Conservation (phyloP, 2,797 vertebrate genomes). For the Gadopsis bispinosus region DNA sequence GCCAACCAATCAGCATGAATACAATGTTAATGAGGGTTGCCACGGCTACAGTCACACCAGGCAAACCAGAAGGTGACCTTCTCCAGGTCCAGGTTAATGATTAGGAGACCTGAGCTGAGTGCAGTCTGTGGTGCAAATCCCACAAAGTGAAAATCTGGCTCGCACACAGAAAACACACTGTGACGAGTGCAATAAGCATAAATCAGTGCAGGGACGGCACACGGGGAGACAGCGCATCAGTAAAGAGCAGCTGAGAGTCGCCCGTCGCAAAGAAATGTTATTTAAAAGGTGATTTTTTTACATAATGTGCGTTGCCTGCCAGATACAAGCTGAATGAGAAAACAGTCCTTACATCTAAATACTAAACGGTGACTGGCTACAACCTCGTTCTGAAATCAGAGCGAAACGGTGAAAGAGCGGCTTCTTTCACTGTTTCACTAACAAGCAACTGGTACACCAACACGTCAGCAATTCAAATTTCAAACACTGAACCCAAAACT, state of each 20-base stretch:
- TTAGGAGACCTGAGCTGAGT: conserved; percentile 33
- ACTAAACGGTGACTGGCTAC: no score
- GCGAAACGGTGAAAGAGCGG: no score
- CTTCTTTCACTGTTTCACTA: no score
- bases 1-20: conserved; percentile 47
- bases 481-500: background rate
- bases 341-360: background rate
- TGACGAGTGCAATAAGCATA: rapidly evolving
- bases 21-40: conserved; percentile 60
- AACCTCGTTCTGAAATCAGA: no score
- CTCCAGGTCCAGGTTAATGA: conserved; percentile 68
- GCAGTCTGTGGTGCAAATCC: conserved; percentile 1
- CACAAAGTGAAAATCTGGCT: conserved; percentile 1
- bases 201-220: background rate
- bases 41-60: conserved; percentile 63
- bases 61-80: conserved; percentile 61
- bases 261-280: background rate
- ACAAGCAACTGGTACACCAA: background rate
- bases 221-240: background rate
- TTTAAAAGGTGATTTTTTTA: background rate
- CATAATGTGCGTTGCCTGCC: background rate
- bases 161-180: background rate
- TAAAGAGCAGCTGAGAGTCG: background rate
- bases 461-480: background rate
- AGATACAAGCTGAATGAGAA: no score